Base-by-base conservation (phyloP, 1,140 invertebrate species). In the Pseudomyrmex cubaensis region DNA sequence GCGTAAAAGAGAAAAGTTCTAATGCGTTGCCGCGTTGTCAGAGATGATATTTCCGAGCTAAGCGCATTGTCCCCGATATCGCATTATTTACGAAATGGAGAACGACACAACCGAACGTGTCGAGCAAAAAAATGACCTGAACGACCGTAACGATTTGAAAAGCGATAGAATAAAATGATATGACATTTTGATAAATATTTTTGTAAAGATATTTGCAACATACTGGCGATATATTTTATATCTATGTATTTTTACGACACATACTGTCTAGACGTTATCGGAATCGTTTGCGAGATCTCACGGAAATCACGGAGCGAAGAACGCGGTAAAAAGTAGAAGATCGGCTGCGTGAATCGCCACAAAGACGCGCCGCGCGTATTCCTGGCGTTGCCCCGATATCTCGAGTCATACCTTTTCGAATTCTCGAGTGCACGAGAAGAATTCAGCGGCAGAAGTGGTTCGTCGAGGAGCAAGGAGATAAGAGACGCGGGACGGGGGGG, bases 341-440 rank as follows among this genome's bases (percentile, higher is more conserved):
- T 12, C 17, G 22, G 12, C 35, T 62, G 82, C 66, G 87, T 22
- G 83, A 87, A 80, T 70, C 83, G 69, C 52, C 62, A 25, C 61
- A 48, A 67, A 69, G 67, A 69, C 74, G 67, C 70, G 82, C 82
- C 85, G 20, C 62, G 46, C 62, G 46, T 74, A 86, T 35, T 54
- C 46, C 44, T 35, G 50, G 12, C 64, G 61, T 66, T 50, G 57
- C 13, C 66, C 17, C 61, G 83, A 88, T 35, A 35, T 74, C 77
- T 46, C 50, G 62, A 73, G 44, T 85, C 86, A 73, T 88, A 73
- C 73, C 67, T 88, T 85, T 85, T 82, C 86, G 66, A 85, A 61
- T 82, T 76, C 56, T 88, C 76, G 64, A 85, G 77, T 77, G 46
- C 56, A 62, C 73, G 66, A 15, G 59, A 76, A 52, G 70, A 73